Base-by-base conservation (phyloP, 2,888 invertebrate species). In the Slavum lentiscoides region DNA sequence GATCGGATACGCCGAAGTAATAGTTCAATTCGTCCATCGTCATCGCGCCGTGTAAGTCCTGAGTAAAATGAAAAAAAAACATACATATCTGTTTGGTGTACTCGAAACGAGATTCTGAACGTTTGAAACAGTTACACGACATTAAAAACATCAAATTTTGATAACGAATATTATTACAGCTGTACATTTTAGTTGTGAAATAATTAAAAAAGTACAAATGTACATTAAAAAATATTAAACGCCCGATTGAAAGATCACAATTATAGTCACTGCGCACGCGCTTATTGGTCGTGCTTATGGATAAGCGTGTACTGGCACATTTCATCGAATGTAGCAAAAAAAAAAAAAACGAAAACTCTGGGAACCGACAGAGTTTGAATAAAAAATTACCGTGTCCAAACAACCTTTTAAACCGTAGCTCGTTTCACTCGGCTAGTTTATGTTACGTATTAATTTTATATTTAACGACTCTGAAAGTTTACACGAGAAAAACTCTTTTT, bases 21-120 rank as follows among this genome's bases (percentile, higher is more conserved):
- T 86, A 86, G n/a, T 85, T 85, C 66, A 88, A 83, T 84, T 88
- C 88, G n/a, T 86, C 85, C 23, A 85, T 84, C 8, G 85, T 87
- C 87, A 88, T 87, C 61, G 84, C 84, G 82, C 87, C 84, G 83
- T 88, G 87, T 21, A 88, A 83, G 58, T 82, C 82, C 85, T 83
- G 30, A 30, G 30, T 30, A 30, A 82, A 83, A 19, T 30, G 37
- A 6, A 53, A 53, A 61, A 17, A 73, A 62, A 61, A 11, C 1
- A 43, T 9, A 43, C 7, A 6, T 9, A 43, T 43, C 43, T 4
- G 7, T 43, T 43, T 7, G 9, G 9, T 43, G 7, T 9, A 43
- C 43, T 6, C 9, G 43, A 9, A 6, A 2, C 43, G 43, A 43
- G 43, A 43, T 43, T 43, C 6, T 1, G 6, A 43, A 43, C 7